These are phyloP conservation scores for Druon quercuslanigerum DNA, from an alignment of 1,140 invertebrate species.

Conservation along the genomic window DNA sequence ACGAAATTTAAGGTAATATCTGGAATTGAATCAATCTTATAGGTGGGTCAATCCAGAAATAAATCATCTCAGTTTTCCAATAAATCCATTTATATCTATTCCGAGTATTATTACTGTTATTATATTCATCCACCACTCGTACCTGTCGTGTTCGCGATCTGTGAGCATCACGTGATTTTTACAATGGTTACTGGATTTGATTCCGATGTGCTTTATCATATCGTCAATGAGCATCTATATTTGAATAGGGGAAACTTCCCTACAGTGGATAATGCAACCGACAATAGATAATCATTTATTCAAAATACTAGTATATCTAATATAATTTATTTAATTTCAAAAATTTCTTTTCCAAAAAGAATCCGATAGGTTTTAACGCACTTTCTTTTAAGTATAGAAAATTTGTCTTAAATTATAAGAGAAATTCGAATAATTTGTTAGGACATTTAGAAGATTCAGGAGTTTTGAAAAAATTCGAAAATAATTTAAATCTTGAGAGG, in stretches of 20 bases:
- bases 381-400: too few species aligned
- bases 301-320: too few species aligned
- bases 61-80: slow-evolving; percentile 24
- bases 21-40: neutral
- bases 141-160: neutral
- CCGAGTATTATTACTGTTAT: slow-evolving; percentile 18
- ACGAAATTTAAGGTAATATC: neutral
- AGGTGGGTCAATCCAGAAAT: slow-evolving; percentile 18
- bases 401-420: too few species aligned
- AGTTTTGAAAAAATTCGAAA: too few species aligned
- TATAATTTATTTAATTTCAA: too few species aligned
- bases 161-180: slow-evolving; percentile 29
- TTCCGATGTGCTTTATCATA: slow-evolving; percentile 11
- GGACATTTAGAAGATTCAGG: too few species aligned
- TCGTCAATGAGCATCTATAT: neutral
- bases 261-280: too few species aligned
- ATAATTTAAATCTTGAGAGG: too few species aligned
- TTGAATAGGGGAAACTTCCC: neutral
- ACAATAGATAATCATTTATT: too few species aligned
- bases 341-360: too few species aligned
- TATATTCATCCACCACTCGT: slow-evolving; percentile 17
- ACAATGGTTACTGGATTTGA: neutral
- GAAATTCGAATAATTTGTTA: too few species aligned
- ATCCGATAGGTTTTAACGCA: too few species aligned
- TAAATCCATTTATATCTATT: slow-evolving; percentile 14